Evolutionary conservation across 2,797 vertebrate species (phyloP).

Genomic region (Echiichthys vipera): DNA sequence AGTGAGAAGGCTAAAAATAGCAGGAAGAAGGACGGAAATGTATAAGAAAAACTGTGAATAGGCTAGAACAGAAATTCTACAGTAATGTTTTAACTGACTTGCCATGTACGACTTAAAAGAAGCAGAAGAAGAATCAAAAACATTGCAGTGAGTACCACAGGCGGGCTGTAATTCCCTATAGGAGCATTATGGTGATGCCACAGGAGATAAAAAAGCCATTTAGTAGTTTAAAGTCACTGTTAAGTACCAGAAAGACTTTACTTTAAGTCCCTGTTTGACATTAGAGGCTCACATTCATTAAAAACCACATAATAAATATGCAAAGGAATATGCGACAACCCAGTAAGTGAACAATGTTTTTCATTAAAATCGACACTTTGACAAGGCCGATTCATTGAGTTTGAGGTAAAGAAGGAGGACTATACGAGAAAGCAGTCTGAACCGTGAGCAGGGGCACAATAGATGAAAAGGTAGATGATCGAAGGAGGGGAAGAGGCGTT

Average conservation of each 20-base stretch:
- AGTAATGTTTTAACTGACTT: conserved; percentile 9
- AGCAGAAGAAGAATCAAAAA: background rate
- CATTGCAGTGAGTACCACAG: conserved; percentile 2
- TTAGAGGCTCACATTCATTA: conserved; percentile 7
- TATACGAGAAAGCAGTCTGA: background rate
- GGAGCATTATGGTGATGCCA: conserved; percentile 9
- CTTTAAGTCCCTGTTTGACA: background rate
- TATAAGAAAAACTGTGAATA: background rate
- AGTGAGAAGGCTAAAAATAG: conserved; percentile 13
- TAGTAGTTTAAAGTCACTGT: background rate
- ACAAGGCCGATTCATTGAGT: background rate
- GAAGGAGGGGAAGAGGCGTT: background rate
- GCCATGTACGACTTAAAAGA: background rate
- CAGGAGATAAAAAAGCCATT: conserved; percentile 24
- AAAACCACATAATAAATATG: background rate
- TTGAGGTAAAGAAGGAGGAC: background rate
- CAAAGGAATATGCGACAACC: background rate
- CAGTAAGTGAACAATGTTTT: background rate
- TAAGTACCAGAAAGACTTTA: conserved; percentile 18
- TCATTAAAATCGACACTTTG: background rate
- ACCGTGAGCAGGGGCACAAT: background rate
- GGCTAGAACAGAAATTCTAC: background rate
- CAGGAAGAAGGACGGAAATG: conserved; percentile 9
- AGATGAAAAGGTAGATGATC: background rate
- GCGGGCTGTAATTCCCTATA: background rate